Evolutionary conservation across 1,140 invertebrate species (phyloP), one percentile per base, ranked within the genome.

Genomic region (Drosophila busckii): DNA sequence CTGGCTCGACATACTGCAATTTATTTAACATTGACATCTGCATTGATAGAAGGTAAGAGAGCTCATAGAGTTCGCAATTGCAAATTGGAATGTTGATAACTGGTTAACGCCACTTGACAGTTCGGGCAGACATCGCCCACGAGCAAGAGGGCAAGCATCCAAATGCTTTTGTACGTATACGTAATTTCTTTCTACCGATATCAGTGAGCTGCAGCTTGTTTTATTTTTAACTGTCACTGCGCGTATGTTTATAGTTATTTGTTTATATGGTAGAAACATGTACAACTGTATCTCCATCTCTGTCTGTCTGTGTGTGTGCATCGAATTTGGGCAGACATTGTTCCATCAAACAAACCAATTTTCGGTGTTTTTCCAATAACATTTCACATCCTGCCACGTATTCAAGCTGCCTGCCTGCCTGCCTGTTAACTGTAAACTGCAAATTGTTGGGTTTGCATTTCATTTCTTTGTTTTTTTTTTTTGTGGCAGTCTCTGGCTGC

Each of bases 311-410:
- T 2, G 25, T 12, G 22, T 16, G 32, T 17, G 20, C 54, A 45
- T 62, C 32, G 50, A 32, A 53, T 59, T 65, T 54, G 50, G 29
- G 48, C 73, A 80, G 73, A 82, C 75, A 73, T 80, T 54, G 63
- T 62, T 65, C 54, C 73, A 61, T 80, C 73, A 78, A 78, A 78
- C 73, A 78, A 78, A 78, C 73, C 73, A 80, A 80, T 78, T 78
- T 78, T 80, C 68, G 61, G 50, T 64, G 52, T 78, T 80, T 80
- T 80, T 67, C 54, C 73, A 78, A 80, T 80, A 78, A 71, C 63
- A 54, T n/a, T n/a, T n/a, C n/a, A n/a, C n/a, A n/a, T n/a, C n/a
- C n/a, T 68, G 44, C 54, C 50, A 68, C 70, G 49, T 34, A 15
- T 17, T 12, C 40, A 10, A 16, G 35, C 6, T 20, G 31, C 17